phyloP scores from a whole-genome alignment of 2,888 invertebrate genomes.

The Leucophenga montana region DNA sequence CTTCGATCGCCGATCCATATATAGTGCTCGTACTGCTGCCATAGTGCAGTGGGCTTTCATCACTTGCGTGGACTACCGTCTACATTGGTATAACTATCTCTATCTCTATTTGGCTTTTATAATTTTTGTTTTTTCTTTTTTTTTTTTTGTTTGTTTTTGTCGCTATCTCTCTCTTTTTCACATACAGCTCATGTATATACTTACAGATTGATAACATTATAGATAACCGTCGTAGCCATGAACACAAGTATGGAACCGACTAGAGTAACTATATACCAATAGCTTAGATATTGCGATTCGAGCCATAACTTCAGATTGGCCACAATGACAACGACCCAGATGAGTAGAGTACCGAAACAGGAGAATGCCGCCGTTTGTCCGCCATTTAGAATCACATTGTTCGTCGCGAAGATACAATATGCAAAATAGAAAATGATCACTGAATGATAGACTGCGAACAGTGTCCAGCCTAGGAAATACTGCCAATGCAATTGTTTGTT shows the following conservation, averaged over 20 bases:
- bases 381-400: slow-evolving; percentile 74
- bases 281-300: slow-evolving; percentile 77
- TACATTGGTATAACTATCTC: no score
- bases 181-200: slow-evolving; percentile 60
- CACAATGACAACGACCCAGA: slow-evolving; percentile 76
- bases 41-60: no score
- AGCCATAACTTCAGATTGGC: slow-evolving; percentile 79
- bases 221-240: slow-evolving; percentile 75
- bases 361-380: slow-evolving; percentile 75
- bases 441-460: slow-evolving; percentile 79
- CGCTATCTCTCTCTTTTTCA: no score
- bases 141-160: no score
- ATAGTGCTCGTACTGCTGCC: no score
- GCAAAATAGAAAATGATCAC: slow-evolving; percentile 77
- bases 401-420: slow-evolving; percentile 71
- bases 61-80: no score
- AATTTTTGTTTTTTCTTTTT: not conserved
- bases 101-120: no score
- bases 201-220: slow-evolving; percentile 78
- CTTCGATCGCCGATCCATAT: no score
- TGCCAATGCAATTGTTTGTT: slow-evolving; percentile 79
- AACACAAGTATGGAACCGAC: slow-evolving; percentile 76
- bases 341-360: slow-evolving; percentile 78
- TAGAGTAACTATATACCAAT: slow-evolving; percentile 74
- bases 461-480: slow-evolving; percentile 79